A percentile compares a stretch with the other conserved stretches of the same genome.
Conservation (phyloP, 35 echinoderm and acorn worm species). For the Acanthaster planci region DNA sequence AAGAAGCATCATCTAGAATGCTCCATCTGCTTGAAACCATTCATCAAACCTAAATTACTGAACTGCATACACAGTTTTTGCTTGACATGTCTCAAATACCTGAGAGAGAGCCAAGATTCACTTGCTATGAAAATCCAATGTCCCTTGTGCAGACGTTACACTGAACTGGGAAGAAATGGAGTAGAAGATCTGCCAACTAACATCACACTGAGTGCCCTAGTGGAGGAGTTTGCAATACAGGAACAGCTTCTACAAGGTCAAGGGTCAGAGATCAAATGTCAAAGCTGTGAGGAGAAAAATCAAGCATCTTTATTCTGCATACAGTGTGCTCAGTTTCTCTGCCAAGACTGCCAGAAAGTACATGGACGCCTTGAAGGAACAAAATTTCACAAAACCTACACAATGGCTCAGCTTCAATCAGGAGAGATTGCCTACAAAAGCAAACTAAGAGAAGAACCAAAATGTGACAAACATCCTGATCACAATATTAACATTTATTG, state of each 20-base stretch:
- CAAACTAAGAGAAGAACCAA: neutral
- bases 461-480: constrained; percentile 3
- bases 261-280: neutral
- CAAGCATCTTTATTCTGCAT: neutral
- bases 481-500: constrained; percentile 13
- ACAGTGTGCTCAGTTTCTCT: neutral
- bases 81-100: too few species aligned
- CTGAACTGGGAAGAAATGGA: too few species aligned
- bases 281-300: neutral
- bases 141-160: too few species aligned
- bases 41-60: too few species aligned
- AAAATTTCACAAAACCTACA: constrained; percentile 5
- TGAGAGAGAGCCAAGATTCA: too few species aligned
- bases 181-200: too few species aligned
- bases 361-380: neutral
- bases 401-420: neutral
- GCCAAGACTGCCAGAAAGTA: neutral
- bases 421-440: neutral
- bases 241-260: neutral
- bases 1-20: too few species aligned
- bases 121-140: too few species aligned
- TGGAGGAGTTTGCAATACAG: too few species aligned
- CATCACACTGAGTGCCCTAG: too few species aligned
- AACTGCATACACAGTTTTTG: too few species aligned
- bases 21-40: too few species aligned